Evolutionary conservation across 2,888 invertebrate genomes (phyloP), one percentile per base, ranked within the genome.

Genomic region (Phalangium opilio): DNA sequence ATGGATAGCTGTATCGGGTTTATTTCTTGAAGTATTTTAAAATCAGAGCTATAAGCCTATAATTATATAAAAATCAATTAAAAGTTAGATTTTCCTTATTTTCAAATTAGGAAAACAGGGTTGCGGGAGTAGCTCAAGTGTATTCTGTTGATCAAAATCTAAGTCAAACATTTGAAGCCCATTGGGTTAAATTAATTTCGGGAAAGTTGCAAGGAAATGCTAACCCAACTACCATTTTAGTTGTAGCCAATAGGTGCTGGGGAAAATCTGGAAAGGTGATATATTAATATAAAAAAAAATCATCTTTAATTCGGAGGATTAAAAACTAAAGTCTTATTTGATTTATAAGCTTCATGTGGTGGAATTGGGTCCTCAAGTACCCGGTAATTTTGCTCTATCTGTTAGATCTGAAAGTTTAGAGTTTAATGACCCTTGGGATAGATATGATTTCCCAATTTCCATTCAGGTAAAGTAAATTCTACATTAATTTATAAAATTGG

Each of bases 371-470:
- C 67, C 67, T 1, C 64, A 66, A 57, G 58, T 61, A 41, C 50
- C 57, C 32, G 66, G 66, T 8, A 67, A 67, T 56, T 63, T 62
- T 55, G 66, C 67, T 8, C 63, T 61, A 1, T 56, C 62, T 36
- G 64, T 60, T 41, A 61, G 60, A 36, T 63, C 62, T 40, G 65
- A 65, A 50, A 59, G 60, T 45, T 60, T 66, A 14, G 61, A 62
- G 45, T 66, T 61, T 52, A 56, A 60, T 36, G 61, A 63, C 53
- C 62, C 62, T 43, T 55, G 55, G 40, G 63, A 63, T 36, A 59
- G 61, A 27, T 66, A 65, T 54, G 67, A 67, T 51, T 66, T 67
- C 50, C 66, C 67, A n/a, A 57, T 66, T 17, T 60, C 65, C 3
- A 50, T 66, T 4, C 65, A 65, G 60, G 67, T 66, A 55, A 53